Evolutionary conservation across 2,888 invertebrate species (phyloP), one percentile per base, ranked within the genome.

Genomic region (Aporophyla lueneburgensis): DNA sequence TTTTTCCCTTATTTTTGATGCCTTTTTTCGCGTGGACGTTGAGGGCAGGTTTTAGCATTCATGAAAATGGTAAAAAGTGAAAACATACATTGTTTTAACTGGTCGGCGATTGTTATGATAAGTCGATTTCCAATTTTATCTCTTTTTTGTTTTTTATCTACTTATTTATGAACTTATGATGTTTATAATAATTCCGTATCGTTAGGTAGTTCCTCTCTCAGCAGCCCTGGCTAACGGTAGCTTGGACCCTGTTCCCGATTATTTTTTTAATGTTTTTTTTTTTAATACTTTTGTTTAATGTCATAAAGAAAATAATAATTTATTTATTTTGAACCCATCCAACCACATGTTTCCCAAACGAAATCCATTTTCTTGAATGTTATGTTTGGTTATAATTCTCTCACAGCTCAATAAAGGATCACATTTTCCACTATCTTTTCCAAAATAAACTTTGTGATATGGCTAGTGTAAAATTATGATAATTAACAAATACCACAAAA

Each of bases 1-100:
- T 59, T 68, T 83, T 80, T 49, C 24, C 24, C 49, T 21, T 61
- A 24, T 69, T 46, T 54, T 56, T 14, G 0, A 61, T 83, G 33
- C 24, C n/a, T 53, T 80, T 81, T 67, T 53, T 43, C 16, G n/a
- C 33, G 14, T 19, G 40, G 56, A 62, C 51, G 27, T 46, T 46
- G 24, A 40, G 76, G 14, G 21, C 9, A 21, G 16, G 24, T 24
- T 74, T 74, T 10, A 43, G 14, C 5, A 62, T 63, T 74, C 43
- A 74, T 43, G 21, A 21, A 62, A 74, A 80, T 27, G 4, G 21
- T 49, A 33, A 43, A 5, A 40, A 14, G 10, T 19, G 14, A 46
- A 53, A 71, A 59, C 21, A 24, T 46, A 46, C 27, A 49, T n/a
- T 73, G n/a, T 54, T 72, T 14, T 40, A 19, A 27, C 5, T 6